Conservation (phyloP, 2,113 vertebrate species). For the Lethenteron camtschaticum region DNA sequence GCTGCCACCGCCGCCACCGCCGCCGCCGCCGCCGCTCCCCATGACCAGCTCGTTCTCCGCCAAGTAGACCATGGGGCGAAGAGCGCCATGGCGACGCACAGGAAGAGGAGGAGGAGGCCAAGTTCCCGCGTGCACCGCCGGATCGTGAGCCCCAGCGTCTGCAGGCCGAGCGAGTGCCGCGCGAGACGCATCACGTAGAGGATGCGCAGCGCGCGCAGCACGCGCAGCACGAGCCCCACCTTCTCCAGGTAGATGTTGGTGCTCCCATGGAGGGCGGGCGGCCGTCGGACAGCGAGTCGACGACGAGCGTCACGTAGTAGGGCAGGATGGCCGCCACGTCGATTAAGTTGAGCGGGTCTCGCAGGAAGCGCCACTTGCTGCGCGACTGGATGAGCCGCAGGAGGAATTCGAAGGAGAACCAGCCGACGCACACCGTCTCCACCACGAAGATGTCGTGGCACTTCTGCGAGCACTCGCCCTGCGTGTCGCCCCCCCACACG, state of each 20-base stretch:
- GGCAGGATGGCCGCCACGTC: constrained; percentile 79
- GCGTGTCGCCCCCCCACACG: constrained; percentile 7
- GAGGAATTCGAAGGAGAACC: constrained; percentile 87
- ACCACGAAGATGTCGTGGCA: constrained; percentile 71
- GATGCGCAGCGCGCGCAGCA: constrained; percentile 65
- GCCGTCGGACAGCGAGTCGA: constrained; percentile 33
- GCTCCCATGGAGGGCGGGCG: constrained; percentile 20
- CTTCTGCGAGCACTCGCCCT: constrained; percentile 72
- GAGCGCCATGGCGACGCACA: constrained; percentile 82
- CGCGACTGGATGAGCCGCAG: constrained; percentile 74
- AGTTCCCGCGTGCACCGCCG: constrained; percentile 70
- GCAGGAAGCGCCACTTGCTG: constrained; percentile 66
- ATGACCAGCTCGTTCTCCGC: constrained; percentile 62
- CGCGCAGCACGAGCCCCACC: constrained; percentile 56
- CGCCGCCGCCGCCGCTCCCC: background rate
- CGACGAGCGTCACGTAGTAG: constrained; percentile 67
- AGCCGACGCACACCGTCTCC: constrained; percentile 79
- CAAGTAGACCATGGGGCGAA: constrained; percentile 61
- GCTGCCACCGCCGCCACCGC: background rate
- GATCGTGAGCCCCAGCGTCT: constrained; percentile 65
- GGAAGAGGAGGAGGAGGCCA: constrained; percentile 65
- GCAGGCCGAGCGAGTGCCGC: constrained; percentile 65
- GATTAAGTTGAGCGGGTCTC: constrained; percentile 64
- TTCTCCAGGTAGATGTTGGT: constrained; percentile 78
- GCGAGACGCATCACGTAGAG: constrained; percentile 80